Base-by-base conservation (phyloP, 1,140 invertebrate species). In the Aphis craccivora region DNA sequence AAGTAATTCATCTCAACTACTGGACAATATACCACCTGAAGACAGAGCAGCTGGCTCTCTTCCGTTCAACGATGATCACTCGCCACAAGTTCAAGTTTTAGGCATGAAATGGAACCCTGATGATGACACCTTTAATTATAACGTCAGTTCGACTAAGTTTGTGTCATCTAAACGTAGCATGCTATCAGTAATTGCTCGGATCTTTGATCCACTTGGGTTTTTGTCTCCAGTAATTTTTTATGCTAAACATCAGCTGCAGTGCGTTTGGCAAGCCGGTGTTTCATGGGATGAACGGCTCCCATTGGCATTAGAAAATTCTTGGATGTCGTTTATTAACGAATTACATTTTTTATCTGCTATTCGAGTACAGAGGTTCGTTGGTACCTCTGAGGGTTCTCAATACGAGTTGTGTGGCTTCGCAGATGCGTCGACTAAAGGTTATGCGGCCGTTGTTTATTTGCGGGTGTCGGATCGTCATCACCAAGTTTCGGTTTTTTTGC, bases 191-290 rank as follows among this genome's bases (percentile, higher is more conserved):
- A 55, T 94, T 23, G 89, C 94, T 14, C 86, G 93, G 25, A 37
- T 95, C 30, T 95, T 94, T 92, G 95, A 95, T 94, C 95, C 94
- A 20, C 51, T 53, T n/a, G n/a, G n/a, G n/a, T n/a, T n/a, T n/a
- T n/a, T n/a, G n/a, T n/a, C n/a, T n/a, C n/a, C n/a, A n/a, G 51
- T 53, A 7, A 67, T 67, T 14, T 25, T 25, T n/a, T 8, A 67
- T 67, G 23, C 25, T 14, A 67, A 67, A n/a, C 30, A 67, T n/a
- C 30, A 9, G 8, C 7, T 67, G 7, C 60, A n/a, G 22, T 23
- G 60, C 8, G 60, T 67, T 11, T 67, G 60, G 60, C 60, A n/a
- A 4, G 30, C 60, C 8, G 60, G 60, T 1, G 60, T 67, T n/a
- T 67, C 60, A 0, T 67, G 60, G 60, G 60, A 67, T 67, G 60